Evolutionary conservation across 2,113 vertebrate species (phyloP).

Genomic region (Labrus mixtus): DNA sequence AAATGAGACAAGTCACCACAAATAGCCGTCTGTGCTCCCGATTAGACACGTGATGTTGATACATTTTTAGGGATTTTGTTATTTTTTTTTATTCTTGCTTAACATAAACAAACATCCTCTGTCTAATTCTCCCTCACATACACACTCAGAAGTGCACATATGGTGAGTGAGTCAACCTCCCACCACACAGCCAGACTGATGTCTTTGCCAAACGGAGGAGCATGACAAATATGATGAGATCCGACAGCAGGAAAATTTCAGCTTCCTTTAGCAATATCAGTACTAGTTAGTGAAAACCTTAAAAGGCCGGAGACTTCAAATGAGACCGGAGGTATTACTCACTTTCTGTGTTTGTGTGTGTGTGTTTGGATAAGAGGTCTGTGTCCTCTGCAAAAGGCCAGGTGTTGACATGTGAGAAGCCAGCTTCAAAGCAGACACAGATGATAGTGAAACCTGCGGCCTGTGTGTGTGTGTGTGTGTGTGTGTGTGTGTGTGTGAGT

Average conservation of each 20-base stretch:
- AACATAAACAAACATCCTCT: conserved; percentile 12
- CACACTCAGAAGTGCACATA: conserved; percentile 18
- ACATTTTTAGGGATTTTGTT: conserved; percentile 2
- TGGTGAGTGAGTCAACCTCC: conserved; percentile 54
- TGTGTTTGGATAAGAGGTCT: conserved; percentile 36
- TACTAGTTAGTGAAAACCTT: conserved; percentile 45
- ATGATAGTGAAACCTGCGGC: conserved; percentile 46
- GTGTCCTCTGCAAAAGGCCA: conserved; percentile 60
- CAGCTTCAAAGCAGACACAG: conserved; percentile 56
- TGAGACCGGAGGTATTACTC: conserved; percentile 51
- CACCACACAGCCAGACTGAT: conserved; percentile 36
- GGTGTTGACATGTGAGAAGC: conserved; percentile 50
- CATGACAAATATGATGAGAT: conserved; percentile 51
- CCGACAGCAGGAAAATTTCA: conserved; percentile 35
- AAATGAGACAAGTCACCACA: conserved; percentile 17
- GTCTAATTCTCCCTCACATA: conserved; percentile 9
- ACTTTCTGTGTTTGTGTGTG: conserved; percentile 15
- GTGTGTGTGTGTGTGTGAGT: conserved; percentile 10
- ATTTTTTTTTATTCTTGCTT: background rate
- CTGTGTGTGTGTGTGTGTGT: conserved; percentile 6
- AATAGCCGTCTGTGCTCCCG: background rate
- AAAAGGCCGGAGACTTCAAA: conserved; percentile 70
- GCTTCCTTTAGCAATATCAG: conserved; percentile 39
- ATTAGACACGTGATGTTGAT: conserved; percentile 1
- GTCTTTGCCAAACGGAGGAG: conserved; percentile 53